A percentile compares a stretch with the other conserved stretches of the same genome.
Evolutionary conservation across 2,797 vertebrate species (phyloP).

Genomic region (Gobio occitaniae): DNA sequence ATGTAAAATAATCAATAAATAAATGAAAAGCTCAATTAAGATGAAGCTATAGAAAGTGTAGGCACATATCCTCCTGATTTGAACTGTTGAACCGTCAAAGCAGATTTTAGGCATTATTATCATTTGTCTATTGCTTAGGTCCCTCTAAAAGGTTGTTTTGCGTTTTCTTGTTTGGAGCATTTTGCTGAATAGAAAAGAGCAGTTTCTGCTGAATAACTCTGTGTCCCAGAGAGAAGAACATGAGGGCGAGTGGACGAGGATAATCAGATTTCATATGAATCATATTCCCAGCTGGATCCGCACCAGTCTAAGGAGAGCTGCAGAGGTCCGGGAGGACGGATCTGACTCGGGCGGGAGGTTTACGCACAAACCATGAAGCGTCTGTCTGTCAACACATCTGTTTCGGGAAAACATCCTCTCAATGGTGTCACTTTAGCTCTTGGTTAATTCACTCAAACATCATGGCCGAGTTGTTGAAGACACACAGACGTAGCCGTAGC

Average conservation of each 20-base stretch:
- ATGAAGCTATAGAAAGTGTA: no score
- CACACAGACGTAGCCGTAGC: slow-evolving; percentile 75
- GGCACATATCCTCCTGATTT: no score
- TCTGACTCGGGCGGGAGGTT: slow-evolving; percentile 52
- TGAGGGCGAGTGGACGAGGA: background rate
- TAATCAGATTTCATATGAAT: background rate
- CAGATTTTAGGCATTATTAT: no score
- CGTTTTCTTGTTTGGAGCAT: background rate
- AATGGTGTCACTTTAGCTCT: slow-evolving; percentile 35
- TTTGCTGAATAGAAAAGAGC: background rate
- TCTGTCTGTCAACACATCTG: slow-evolving; percentile 80
- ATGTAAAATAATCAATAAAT: no score
- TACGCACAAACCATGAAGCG: slow-evolving; percentile 67
- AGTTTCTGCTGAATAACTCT: background rate
- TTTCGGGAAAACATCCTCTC: slow-evolving; percentile 53
- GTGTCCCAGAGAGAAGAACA: background rate
- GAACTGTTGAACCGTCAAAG: no score
- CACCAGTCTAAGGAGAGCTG: slow-evolving; percentile 75
- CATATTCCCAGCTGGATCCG: slow-evolving; percentile 39
- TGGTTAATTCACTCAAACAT: slow-evolving; percentile 38
- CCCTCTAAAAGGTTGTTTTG: background rate
- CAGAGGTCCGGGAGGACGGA: slow-evolving; percentile 26
- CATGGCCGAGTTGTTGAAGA: slow-evolving; percentile 63
- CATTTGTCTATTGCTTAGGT: background rate
- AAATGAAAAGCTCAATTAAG: no score